Percentiles rank a stretch among this genome's conserved stretches.
Evolutionary conservation across 2,888 invertebrate species (phyloP).

Genomic region (Hetaerina titia): DNA sequence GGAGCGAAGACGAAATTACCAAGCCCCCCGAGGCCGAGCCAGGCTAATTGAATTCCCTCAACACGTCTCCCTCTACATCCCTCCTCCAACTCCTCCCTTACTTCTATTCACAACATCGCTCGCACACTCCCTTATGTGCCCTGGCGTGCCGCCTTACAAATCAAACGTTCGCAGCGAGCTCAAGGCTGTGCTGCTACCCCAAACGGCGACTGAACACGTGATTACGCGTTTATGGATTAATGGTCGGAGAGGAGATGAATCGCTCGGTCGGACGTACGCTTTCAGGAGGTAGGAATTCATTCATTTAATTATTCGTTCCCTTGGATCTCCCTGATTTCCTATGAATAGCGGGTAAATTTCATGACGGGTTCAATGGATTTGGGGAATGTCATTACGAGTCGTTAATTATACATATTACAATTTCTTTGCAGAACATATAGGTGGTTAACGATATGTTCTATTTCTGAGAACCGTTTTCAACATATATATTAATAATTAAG

Average conservation of each 20-base stretch:
- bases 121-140: neutral
- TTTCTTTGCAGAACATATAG: too few relatives aligned
- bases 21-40: constrained; percentile 41
- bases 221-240: constrained; percentile 27
- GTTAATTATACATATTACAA: neutral
- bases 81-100: neutral
- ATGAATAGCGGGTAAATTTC: neutral
- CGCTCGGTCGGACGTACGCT: neutral
- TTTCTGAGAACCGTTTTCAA: too few relatives aligned
- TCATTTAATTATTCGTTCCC: neutral
- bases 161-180: constrained; percentile 55
- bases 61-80: neutral
- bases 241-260: neutral
- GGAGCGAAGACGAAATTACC: constrained; percentile 60
- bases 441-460: too few relatives aligned
- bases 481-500: too few relatives aligned
- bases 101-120: constrained; percentile 31
- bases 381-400: neutral
- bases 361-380: neutral
- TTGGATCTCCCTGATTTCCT: neutral
- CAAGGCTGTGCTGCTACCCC: neutral
- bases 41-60: constrained; percentile 64
- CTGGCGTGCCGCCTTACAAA: constrained; percentile 46
- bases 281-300: neutral
- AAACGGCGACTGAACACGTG: constrained; percentile 24